phyloP scores from a whole-genome alignment of 2,113 vertebrate species.

The Crypturellus undulatus region DNA sequence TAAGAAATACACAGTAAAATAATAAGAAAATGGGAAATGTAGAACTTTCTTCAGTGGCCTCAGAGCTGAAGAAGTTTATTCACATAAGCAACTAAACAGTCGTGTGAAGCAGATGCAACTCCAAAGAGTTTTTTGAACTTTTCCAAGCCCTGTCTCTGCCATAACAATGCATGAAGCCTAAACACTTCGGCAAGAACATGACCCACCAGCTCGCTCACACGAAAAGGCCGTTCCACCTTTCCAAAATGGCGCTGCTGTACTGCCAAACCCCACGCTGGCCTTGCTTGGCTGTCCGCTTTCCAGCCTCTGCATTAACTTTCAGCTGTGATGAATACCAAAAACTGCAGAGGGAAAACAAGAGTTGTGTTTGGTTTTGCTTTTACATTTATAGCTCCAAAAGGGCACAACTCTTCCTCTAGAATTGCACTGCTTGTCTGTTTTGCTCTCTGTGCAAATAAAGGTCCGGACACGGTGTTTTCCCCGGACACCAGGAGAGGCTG shows the following conservation, averaged over 20 bases:
- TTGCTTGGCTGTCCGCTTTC: not conserved
- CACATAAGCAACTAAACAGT: not conserved
- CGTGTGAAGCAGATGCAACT: not conserved
- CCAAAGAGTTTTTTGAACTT: not conserved
- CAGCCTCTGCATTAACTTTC: not conserved
- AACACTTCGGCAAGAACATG: not conserved
- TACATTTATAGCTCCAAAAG: accelerated
- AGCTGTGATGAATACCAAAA: not conserved
- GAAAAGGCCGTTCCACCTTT: not conserved
- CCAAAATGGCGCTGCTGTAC: not conserved
- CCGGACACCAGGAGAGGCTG: not conserved
- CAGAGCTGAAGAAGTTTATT: not conserved
- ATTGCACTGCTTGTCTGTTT: not conserved
- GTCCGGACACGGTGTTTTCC: accelerated
- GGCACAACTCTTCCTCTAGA: not conserved
- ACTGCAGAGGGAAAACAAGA: not conserved
- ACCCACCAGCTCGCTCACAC: not conserved
- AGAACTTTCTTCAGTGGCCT: not conserved
- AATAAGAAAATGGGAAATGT: not conserved
- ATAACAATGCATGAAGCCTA: not conserved
- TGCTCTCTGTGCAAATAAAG: accelerated
- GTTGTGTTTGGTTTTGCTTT: accelerated
- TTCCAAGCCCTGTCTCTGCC: no score
- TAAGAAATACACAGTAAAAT: not conserved
- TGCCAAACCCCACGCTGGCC: not conserved